These are phyloP conservation scores for Coreius guichenoti DNA, from an alignment of 2,797 vertebrate species.

Conservation along the genomic window DNA sequence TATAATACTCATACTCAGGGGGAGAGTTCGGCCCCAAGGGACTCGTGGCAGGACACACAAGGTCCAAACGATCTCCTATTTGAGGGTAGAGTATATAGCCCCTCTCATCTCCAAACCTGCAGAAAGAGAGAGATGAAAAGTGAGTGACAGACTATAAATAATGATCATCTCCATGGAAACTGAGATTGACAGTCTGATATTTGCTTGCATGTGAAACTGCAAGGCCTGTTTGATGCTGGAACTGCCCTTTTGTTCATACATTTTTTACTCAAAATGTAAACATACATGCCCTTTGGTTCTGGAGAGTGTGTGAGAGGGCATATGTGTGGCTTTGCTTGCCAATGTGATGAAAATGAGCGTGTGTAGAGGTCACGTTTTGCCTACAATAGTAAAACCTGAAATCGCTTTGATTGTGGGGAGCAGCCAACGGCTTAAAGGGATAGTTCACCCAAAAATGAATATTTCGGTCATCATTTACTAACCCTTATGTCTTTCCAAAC, in stretches of 20 bases:
- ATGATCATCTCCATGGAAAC: slow-evolving; percentile 59
- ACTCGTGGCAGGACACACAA: slow-evolving; percentile 87
- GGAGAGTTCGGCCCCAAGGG: slow-evolving; percentile 78
- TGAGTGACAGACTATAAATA: slow-evolving; percentile 34
- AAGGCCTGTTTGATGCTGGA: slow-evolving; percentile 56
- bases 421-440: not conserved
- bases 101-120: slow-evolving; percentile 58
- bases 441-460: not conserved
- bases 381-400: slow-evolving; percentile 3
- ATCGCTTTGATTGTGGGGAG: not conserved
- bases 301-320: slow-evolving; percentile 41
- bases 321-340: slow-evolving; percentile 28
- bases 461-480: not conserved
- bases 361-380: slow-evolving; percentile 21
- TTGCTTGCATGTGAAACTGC: slow-evolving; percentile 54
- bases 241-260: slow-evolving; percentile 59
- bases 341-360: slow-evolving; percentile 23
- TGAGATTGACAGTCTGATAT: slow-evolving; percentile 62
- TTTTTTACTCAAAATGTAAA: slow-evolving; percentile 49
- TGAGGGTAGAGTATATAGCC: slow-evolving; percentile 84
- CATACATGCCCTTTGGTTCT: slow-evolving; percentile 54
- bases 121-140: slow-evolving; percentile 2
- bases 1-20: slow-evolving; percentile 89
- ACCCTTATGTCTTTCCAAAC: not conserved
- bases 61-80: slow-evolving; percentile 92